Percentiles rank a stretch among this genome's conserved stretches.
Evolutionary conservation across 1,140 invertebrate species (phyloP).

Genomic region (Aphelenchoides fujianensis): DNA sequence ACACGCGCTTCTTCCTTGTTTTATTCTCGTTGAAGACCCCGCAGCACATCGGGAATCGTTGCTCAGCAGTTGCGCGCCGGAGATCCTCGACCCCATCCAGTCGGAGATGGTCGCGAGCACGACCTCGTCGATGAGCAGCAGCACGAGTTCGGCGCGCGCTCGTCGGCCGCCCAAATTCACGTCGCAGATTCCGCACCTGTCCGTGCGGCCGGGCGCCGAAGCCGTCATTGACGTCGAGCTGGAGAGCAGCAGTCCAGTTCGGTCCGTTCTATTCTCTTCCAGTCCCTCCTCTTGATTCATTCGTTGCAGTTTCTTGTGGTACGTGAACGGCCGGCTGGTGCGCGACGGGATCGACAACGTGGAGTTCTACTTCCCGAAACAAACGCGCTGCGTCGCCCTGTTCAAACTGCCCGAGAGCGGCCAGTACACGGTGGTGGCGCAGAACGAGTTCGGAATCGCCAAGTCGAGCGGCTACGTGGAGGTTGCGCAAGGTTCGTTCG

Average conservation of each 20-base stretch:
- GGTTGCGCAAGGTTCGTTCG: constrained; percentile 45
- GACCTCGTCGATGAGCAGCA: constrained; percentile 22
- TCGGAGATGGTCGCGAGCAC: constrained; percentile 13
- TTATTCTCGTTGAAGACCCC: constrained; percentile 20
- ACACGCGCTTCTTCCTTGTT: not conserved
- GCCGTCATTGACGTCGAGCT: constrained; percentile 59
- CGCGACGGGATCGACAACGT: constrained; percentile 30
- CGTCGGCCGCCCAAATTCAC: constrained; percentile 24
- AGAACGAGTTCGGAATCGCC: constrained; percentile 54
- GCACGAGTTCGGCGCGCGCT: not conserved
- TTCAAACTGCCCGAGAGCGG: constrained; percentile 50
- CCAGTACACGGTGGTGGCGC: constrained; percentile 58
- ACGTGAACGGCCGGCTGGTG: constrained; percentile 49
- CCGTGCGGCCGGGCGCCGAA: constrained; percentile 37
- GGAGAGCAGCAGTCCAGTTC: constrained; percentile 40
- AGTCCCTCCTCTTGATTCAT: too few species aligned
- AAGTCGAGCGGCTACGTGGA: constrained; percentile 55
- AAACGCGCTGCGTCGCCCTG: constrained; percentile 54
- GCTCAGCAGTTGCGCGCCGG: constrained; percentile 17
- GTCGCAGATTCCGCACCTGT: constrained; percentile 51
- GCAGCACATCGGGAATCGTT: constrained; percentile 20
- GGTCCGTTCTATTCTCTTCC: too few species aligned
- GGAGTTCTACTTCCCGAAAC: constrained; percentile 50
- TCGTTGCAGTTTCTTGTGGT: constrained; percentile 52
- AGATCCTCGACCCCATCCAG: constrained; percentile 25